These are phyloP conservation scores for Mastomys coucha DNA, from an alignment of 2,113 vertebrate species.

Conservation along the genomic window DNA sequence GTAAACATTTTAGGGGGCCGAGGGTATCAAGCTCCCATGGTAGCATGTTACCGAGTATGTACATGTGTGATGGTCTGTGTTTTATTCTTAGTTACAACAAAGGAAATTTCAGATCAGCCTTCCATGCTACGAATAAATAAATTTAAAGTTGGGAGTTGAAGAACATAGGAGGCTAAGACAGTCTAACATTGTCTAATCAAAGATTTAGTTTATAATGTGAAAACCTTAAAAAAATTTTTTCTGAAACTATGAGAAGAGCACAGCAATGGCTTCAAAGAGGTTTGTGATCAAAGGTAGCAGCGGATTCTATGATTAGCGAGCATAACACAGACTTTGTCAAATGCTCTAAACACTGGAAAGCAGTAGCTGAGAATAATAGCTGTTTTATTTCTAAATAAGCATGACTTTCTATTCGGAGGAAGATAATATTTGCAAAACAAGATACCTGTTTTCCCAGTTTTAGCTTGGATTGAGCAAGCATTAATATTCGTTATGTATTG, in stretches of 20 bases:
- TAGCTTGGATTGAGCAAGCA: constrained; percentile 15
- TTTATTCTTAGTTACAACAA: neutral
- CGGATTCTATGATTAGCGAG: constrained; percentile 19
- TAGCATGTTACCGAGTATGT: neutral
- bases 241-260: neutral
- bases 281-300: constrained; percentile 50
- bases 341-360: neutral
- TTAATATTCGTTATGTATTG: neutral
- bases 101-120: neutral
- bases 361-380: neutral
- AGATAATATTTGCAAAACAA: constrained; percentile 44
- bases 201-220: constrained; percentile 67
- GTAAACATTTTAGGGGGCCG: neutral
- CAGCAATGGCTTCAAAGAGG: constrained; percentile 30
- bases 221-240: neutral
- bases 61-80: neutral
- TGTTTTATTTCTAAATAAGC: constrained; percentile 67
- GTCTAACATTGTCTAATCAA: constrained; percentile 69
- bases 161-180: constrained; percentile 55
- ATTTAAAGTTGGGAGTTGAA: constrained; percentile 56
- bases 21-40: neutral
- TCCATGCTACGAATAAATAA: neutral
- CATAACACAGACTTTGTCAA: constrained; percentile 61
- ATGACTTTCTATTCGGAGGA: neutral
- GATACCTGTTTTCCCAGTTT: neutral